Evolutionary conservation across 2,113 vertebrate genomes (phyloP).

Genomic region (Telmatochromis brichardi): DNA sequence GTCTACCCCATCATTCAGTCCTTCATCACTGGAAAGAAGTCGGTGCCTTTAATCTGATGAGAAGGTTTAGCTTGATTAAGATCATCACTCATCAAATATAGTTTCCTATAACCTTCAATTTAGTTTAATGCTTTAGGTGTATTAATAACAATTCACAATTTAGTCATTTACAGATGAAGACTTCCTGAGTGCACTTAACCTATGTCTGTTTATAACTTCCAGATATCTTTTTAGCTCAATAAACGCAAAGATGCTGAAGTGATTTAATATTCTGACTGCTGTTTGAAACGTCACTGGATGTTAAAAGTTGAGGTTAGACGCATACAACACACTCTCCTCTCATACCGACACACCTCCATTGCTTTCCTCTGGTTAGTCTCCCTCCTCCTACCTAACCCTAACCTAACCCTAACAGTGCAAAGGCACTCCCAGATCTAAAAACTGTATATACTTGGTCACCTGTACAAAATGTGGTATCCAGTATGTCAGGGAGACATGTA

Average conservation of each 20-base stretch:
- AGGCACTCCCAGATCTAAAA: not conserved
- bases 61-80: not conserved
- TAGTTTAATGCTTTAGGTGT: not conserved
- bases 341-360: not conserved
- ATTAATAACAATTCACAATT: not conserved
- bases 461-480: not conserved
- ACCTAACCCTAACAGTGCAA: not conserved
- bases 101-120: not conserved
- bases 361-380: not conserved
- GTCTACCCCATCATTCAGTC: not conserved
- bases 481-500: not conserved
- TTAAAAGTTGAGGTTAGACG: not conserved
- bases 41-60: not conserved
- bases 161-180: not conserved
- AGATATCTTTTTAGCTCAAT: not conserved
- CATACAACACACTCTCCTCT: not conserved
- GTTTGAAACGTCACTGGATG: not conserved
- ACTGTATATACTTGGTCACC: not conserved
- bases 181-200: not conserved
- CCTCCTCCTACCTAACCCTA: not conserved
- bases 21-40: not conserved
- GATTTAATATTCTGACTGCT: not conserved
- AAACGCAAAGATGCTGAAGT: not conserved
- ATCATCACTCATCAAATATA: not conserved
- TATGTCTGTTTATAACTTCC: not conserved